Evolutionary conservation across 2,113 vertebrate species (phyloP).

Genomic region (Plestiodon gilberti): DNA sequence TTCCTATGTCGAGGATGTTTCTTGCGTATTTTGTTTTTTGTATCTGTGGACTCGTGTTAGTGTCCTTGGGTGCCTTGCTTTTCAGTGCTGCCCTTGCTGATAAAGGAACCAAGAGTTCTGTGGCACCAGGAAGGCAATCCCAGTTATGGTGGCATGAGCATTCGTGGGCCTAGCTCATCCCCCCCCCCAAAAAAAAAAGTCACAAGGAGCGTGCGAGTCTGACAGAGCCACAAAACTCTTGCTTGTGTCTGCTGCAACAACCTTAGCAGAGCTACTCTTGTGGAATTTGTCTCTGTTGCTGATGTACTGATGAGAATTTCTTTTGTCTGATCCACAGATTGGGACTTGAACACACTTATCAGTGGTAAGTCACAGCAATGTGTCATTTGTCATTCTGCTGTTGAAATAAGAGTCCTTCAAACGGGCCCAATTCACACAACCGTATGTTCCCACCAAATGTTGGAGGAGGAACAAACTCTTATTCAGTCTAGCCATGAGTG

Average conservation of each 20-base stretch:
- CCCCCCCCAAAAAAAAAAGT: neutral
- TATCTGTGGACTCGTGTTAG: neutral
- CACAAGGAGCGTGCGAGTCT: no score
- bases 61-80: neutral
- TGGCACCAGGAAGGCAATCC: neutral
- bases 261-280: neutral
- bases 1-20: no score
- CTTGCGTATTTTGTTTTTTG: no score
- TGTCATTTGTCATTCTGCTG: neutral
- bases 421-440: neutral
- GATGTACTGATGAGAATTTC: conserved; percentile 20
- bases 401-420: neutral
- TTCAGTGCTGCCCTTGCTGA: neutral
- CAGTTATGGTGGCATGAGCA: neutral
- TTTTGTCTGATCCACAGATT: conserved; percentile 77
- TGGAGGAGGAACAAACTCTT: neutral
- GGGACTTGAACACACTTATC: conserved; percentile 84
- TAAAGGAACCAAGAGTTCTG: neutral
- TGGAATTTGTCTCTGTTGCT: neutral
- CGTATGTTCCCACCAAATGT: neutral
- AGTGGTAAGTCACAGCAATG: conserved; percentile 82
- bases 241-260: neutral
- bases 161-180: neutral
- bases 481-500: conserved; percentile 5
- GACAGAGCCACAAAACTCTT: neutral